Conservation (phyloP, 1,140 invertebrate species). For the Leptestheria dahalacensis region DNA sequence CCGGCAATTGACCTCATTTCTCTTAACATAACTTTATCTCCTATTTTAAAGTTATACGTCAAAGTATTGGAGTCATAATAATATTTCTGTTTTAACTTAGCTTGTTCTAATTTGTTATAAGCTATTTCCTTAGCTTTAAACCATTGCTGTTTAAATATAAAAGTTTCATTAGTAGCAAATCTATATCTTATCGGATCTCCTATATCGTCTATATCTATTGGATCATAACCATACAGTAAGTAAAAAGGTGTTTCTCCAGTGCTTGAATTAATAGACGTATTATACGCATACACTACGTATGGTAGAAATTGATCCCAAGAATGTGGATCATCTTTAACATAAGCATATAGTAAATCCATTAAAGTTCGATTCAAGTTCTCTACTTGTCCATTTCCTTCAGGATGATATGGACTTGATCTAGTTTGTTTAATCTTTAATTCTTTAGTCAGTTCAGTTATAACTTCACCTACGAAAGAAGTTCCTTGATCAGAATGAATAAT, state of each 20-base stretch:
- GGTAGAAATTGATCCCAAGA: conserved; percentile 5
- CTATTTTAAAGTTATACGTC: neutral
- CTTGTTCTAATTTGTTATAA: neutral
- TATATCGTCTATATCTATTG: neutral
- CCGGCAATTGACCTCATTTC: neutral
- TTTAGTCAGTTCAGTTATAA: conserved; percentile 16
- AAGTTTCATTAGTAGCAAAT: neutral
- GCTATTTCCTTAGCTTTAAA: neutral
- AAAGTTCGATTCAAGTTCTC: conserved; percentile 24
- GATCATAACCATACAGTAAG: conserved; percentile 5
- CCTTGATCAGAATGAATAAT: conserved; percentile 23
- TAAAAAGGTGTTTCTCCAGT: conserved; percentile 10
- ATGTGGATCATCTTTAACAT: neutral
- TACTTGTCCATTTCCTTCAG: conserved; percentile 18
- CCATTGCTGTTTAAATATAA: neutral
- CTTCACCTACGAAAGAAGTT: conserved; percentile 8
- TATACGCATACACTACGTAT: conserved; percentile 1
- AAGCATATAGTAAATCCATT: conserved; percentile 17
- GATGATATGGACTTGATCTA: conserved; percentile 18
- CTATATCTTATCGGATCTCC: neutral
- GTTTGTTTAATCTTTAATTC: conserved; percentile 17
- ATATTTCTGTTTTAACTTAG: neutral
- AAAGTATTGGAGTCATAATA: neutral
- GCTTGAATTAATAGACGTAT: neutral
- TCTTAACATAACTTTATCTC: neutral